Evolutionary conservation across 2,797 vertebrate genomes (phyloP), one percentile per base, ranked within the genome.

Genomic region (Melopsittacus undulatus): DNA sequence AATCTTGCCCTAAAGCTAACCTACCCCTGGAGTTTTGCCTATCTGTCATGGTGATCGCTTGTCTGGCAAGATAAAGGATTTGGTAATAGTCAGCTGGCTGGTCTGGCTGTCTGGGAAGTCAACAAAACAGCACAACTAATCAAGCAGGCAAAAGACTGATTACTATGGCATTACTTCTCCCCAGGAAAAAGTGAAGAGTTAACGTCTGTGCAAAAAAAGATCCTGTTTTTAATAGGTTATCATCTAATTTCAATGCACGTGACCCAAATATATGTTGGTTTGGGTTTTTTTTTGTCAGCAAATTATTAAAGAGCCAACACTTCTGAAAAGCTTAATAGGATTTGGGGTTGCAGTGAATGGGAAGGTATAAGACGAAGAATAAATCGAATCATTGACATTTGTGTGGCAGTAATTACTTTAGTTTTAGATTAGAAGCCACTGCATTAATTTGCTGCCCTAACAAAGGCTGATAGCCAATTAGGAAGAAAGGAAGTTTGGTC

Each of bases 1-100:
- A 97, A 96, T 95, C 89, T 90, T 96, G 80, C 94, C 95, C 94
- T 96, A 75, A 94, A 94, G 93, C 88, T 89, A 96, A 83, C 66
- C 68, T 92, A 30, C 83, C 76, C 88, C 94, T 83, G 94, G 87
- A 94, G 94, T 70, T 95, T 83, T 94, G 61, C 87, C 45, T 88
- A 56, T 95, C 94, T 87, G 70, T 93, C 84, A 94, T 14, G 70
- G 77, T 77, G 86, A 90, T 89, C 1, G 1, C 83, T 90, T 85
- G 38, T 79, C 42, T 81, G 77, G 62, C 54, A 72, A 90, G 89
- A 94, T 42, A 96, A 95, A 91, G 83, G 77, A 32, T 64, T 90
- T 93, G 73, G 92, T 91, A 95, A 92, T 56, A 78, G 88, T 74
- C 86, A 80, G 63, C 83, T 86, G 82, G 27, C 64, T 81, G 74